These are phyloP conservation scores for Gasterosteus nipponicus DNA, from an alignment of 2,113 vertebrate genomes.

Conservation along the genomic window DNA sequence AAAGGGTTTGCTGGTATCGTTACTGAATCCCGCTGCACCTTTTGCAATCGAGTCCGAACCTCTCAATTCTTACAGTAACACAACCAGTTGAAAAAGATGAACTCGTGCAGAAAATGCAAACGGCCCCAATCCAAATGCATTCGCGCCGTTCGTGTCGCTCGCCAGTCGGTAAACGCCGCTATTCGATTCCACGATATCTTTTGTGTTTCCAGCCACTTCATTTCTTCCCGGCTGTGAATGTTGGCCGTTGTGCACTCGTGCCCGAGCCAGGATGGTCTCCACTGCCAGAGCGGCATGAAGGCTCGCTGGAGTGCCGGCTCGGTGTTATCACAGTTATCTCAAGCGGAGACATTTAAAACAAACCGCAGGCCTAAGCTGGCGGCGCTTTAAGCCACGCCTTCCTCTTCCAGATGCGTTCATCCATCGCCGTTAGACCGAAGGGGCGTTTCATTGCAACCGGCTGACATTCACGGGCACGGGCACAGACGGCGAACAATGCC, in stretches of 20 bases:
- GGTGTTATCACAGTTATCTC: not conserved
- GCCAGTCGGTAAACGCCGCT: not conserved
- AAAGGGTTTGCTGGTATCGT: no score
- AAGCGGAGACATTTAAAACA: not conserved
- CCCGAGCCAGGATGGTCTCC: no score
- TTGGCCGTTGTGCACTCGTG: no score
- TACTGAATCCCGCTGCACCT: no score
- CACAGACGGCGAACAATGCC: constrained; percentile 36
- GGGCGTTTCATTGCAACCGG: constrained; percentile 26
- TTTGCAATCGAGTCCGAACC: not conserved
- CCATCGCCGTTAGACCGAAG: constrained; percentile 31
- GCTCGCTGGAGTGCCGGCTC: not conserved
- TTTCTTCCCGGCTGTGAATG: not conserved
- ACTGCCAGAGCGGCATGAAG: not conserved
- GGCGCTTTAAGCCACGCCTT: not conserved
- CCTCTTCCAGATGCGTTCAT: constrained; percentile 38
- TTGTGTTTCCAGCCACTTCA: not conserved
- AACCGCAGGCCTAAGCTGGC: not conserved
- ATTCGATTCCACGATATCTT: not conserved
- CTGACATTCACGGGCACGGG: constrained; percentile 32
- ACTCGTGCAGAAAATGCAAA: not conserved
- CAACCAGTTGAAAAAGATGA: not conserved
- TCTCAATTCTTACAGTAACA: not conserved
- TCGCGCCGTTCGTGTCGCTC: no score
- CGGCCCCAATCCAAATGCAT: no score